These are phyloP conservation scores for Merops nubicus DNA, from an alignment of 2,113 vertebrate genomes.

Conservation along the genomic window DNA sequence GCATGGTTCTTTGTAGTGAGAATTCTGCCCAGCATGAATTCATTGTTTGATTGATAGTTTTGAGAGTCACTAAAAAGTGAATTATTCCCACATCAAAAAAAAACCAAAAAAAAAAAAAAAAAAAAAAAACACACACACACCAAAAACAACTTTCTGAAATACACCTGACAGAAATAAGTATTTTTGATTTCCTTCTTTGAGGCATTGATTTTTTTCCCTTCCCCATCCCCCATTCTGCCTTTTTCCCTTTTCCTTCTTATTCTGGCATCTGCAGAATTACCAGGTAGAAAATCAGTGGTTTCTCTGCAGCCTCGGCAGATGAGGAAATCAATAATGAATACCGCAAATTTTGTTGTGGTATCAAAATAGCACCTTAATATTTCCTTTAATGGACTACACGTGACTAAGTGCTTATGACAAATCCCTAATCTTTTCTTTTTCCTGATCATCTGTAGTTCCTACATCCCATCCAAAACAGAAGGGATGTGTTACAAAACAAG, in stretches of 20 bases:
- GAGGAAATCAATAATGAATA: neutral
- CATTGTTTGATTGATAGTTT: neutral
- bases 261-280: neutral
- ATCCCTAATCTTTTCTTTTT: neutral
- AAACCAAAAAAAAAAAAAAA: neutral
- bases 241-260: neutral
- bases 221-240: neutral
- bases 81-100: neutral
- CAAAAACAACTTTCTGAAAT: neutral
- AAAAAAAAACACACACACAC: too few relatives aligned
- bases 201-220: neutral
- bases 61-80: neutral
- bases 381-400: neutral
- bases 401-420: neutral
- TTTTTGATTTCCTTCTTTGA: neutral
- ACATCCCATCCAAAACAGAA: neutral
- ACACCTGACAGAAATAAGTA: neutral
- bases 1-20: neutral
- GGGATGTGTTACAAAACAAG: neutral
- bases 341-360: neutral
- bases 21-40: neutral
- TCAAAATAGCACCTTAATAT: rapidly evolving
- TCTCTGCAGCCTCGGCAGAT: neutral
- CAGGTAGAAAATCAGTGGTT: neutral
- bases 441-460: neutral